Evolutionary conservation across 2,797 vertebrate species (phyloP), one percentile per base, ranked within the genome.

Genomic region (Acanthornis magna): DNA sequence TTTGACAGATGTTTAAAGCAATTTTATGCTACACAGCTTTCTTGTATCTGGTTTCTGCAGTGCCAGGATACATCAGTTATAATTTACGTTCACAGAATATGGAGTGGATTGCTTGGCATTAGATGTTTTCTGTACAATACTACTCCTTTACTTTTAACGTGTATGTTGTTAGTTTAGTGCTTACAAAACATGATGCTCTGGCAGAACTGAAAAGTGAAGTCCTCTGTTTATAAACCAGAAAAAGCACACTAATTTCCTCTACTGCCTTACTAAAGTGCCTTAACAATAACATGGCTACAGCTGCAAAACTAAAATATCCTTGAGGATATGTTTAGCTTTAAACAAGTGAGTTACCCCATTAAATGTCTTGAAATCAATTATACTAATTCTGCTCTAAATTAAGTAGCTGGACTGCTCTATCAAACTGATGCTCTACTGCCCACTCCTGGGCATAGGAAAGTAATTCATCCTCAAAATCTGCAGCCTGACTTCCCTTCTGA

Each of bases 1-100:
- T 96, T 96, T 95, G 95, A 97, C 88, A 97, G 95, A 93, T 94
- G 85, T 94, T 86, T 93, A 92, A 94, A 93, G 72, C 38, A 93
- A 95, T 97, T 97, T 96, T 89, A 78, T 96, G 85, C 71, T 82
- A 50, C 60, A 50, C 45, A 75, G 42, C 76, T 95, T 97, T 78
- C 45, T 96, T 88, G 26, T 12, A 11, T 91, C 72, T 78, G 68
- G 10, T 84, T 94, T 94, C 78, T 83, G 47, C 81, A 65, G 80
- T 60, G 51, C 51, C 77, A 71, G 91, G 50, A 32, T 86, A 45
- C 26, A 54, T 76, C 70, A 89, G n/a, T 48, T 94, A 74, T 53
- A 60, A 86, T 85, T 63, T 76, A 66, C 25, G 18, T 91, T 89
- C 80, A 83, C 32, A 1, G 3, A 87, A 55, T 45, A 62, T 21